Percentiles rank a stretch among this genome's conserved stretches.
phyloP scores from a whole-genome alignment of 1,140 invertebrate genomes.

The Linepithema humile region DNA sequence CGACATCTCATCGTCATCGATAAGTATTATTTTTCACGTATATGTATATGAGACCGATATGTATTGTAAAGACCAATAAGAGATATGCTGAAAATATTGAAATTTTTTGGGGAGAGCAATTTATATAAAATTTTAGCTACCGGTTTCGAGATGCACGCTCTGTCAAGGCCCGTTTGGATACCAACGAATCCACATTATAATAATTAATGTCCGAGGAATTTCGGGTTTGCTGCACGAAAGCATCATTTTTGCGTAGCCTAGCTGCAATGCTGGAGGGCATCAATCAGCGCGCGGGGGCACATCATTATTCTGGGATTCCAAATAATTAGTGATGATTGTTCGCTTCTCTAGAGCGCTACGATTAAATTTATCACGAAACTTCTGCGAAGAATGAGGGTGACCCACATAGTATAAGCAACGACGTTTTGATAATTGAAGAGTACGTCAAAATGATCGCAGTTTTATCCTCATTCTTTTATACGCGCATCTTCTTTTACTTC shows the following conservation, averaged over 20 bases:
- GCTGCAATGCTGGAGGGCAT: conserved; percentile 70
- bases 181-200: conserved; percentile 67
- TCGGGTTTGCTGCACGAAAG: conserved; percentile 72
- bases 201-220: conserved; percentile 62
- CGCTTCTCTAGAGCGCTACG: conserved; percentile 61
- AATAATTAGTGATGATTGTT: conserved; percentile 78
- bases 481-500: too few relatives aligned
- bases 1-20: too few relatives aligned
- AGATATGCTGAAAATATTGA: background rate
- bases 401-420: background rate
- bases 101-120: background rate
- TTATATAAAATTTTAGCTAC: conserved; percentile 25
- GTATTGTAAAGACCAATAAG: background rate
- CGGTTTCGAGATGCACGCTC: conserved; percentile 21
- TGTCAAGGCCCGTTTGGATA: conserved; percentile 45
- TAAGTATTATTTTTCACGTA: too few relatives aligned
- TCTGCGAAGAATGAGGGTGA: conserved; percentile 54
- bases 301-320: conserved; percentile 76
- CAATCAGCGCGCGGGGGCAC: conserved; percentile 73
- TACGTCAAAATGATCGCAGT: too few relatives aligned
- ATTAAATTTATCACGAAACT: conserved; percentile 69
- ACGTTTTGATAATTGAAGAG: background rate
- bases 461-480: too few relatives aligned
- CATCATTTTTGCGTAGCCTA: conserved; percentile 73
- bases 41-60: too few relatives aligned